Evolutionary conservation across 2,797 vertebrate species (phyloP).

Genomic region (Mus minutoides): DNA sequence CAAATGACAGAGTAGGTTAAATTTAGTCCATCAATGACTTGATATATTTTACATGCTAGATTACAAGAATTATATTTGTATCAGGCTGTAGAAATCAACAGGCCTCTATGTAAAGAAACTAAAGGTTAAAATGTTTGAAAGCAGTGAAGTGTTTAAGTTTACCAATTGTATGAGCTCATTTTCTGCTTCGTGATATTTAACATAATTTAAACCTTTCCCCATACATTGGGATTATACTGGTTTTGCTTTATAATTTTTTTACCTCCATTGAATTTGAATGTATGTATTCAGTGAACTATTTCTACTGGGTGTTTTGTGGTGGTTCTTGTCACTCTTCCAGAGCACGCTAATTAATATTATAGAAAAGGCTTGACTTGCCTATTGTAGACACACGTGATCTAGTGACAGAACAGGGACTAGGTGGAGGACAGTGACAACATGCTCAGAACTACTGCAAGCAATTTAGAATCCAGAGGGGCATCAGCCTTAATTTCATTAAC

Average conservation of each 20-base stretch:
- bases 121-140: neutral
- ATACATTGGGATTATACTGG: neutral
- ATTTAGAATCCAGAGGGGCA: constrained; percentile 7
- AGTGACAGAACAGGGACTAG: neutral
- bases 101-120: neutral
- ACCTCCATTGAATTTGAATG: neutral
- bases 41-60: neutral
- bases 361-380: neutral
- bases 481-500: constrained; percentile 10
- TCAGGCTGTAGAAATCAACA: neutral
- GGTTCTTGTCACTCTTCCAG: neutral
- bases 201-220: neutral
- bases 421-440: neutral
- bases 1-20: neutral
- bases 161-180: neutral
- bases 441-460: neutral
- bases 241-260: neutral
- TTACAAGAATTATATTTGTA: constrained; percentile 16
- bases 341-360: neutral
- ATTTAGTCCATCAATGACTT: neutral
- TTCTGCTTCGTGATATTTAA: constrained; percentile 14
- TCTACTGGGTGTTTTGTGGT: neutral
- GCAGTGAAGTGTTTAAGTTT: constrained; percentile 1
- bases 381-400: neutral
- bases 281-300: neutral